Percentiles rank a stretch among this genome's conserved stretches.
phyloP scores from a whole-genome alignment of 2,113 vertebrate genomes.

The Mystacornis crossleyi region DNA sequence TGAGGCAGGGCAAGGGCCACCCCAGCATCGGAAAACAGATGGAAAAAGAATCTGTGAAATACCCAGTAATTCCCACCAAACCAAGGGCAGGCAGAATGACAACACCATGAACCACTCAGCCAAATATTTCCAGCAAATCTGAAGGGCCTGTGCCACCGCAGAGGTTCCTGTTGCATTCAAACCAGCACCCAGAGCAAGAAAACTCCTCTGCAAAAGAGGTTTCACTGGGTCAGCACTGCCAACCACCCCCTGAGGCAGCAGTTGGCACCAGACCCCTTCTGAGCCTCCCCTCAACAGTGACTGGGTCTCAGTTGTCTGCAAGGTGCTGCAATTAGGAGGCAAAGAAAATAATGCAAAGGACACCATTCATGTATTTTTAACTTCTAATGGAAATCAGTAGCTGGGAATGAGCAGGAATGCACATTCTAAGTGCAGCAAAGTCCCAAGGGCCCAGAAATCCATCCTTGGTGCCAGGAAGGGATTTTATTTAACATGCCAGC shows the following conservation, averaged over 20 bases:
- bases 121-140: not conserved
- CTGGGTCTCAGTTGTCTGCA: not conserved
- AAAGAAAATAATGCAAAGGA: not conserved
- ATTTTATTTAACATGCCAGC: not conserved
- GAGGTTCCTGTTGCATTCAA: not conserved
- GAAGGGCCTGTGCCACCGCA: not conserved
- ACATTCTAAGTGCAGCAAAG: not conserved
- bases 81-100: not conserved
- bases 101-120: not conserved
- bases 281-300: fast-evolving
- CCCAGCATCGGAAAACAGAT: no score
- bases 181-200: not conserved
- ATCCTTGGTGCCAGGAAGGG: not conserved
- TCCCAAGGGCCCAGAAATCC: not conserved
- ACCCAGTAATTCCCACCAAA: not conserved
- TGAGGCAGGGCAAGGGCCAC: no score
- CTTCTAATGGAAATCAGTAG: not conserved
- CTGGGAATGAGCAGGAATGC: not conserved
- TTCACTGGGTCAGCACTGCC: not conserved
- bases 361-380: not conserved
- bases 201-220: not conserved
- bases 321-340: not conserved
- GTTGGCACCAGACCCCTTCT: not conserved
- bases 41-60: not conserved
- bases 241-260: not conserved